Conservation (phyloP, 2,113 vertebrate species). For the Thermophis baileyi region DNA sequence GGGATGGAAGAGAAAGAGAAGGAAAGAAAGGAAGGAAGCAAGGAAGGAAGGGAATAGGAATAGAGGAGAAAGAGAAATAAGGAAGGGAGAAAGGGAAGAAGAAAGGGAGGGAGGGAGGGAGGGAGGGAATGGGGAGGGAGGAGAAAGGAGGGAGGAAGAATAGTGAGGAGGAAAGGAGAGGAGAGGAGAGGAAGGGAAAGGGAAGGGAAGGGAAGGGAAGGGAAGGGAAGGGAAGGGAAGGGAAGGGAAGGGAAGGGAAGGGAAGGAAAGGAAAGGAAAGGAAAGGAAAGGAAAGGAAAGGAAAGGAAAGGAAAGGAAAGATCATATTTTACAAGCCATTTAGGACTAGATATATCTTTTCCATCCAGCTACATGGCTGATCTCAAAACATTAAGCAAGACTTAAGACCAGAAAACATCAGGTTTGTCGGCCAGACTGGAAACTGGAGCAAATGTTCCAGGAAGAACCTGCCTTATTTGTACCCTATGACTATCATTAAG, state of each 20-base stretch:
- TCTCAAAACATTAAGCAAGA: neutral
- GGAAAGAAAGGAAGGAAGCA: neutral
- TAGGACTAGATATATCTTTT: neutral
- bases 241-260: neutral
- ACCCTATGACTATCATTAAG: no score
- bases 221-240: neutral
- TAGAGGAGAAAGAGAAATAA: neutral
- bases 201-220: no score
- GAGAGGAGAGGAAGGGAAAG: neutral
- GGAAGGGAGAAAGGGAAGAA: neutral
- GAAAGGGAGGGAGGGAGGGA: no score
- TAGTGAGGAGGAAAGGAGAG: no score
- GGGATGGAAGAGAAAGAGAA: neutral
- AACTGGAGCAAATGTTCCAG: neutral
- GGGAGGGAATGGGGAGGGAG: neutral
- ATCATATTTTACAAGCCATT: neutral
- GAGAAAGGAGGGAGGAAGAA: no score
- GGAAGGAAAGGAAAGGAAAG: no score
- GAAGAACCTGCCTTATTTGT: neutral
- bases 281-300: no score
- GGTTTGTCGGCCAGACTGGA: neutral
- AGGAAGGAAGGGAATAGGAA: slow-evolving; percentile 14
- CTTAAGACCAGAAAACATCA: neutral
- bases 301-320: neutral
- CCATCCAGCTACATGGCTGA: neutral